These are phyloP conservation scores for Falcunculus frontatus DNA, from an alignment of 2,113 vertebrate genomes.

Conservation along the genomic window DNA sequence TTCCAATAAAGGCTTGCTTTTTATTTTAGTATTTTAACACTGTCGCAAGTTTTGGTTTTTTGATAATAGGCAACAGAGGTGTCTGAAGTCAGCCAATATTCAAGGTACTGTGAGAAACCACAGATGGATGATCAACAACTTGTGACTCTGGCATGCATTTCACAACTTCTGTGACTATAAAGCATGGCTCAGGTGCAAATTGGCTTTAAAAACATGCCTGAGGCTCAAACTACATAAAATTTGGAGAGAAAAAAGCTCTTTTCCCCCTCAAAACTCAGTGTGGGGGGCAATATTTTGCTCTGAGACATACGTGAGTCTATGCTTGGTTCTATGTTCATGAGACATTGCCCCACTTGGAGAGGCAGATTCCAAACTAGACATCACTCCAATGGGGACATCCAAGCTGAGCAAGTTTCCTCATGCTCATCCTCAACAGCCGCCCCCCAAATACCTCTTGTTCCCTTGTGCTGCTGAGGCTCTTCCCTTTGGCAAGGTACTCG, in stretches of 20 bases:
- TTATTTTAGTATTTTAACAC: background rate
- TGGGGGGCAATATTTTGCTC: background rate
- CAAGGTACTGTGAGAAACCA: background rate
- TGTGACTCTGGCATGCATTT: background rate
- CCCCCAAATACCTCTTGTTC: conserved; percentile 49
- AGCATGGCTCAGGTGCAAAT: background rate
- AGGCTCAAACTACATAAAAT: background rate
- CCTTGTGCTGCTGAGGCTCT: background rate
- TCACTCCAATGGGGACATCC: rapidly evolving
- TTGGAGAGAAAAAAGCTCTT: background rate
- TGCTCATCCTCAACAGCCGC: background rate
- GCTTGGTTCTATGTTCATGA: background rate
- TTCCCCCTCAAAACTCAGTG: background rate
- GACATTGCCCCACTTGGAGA: too few relatives aligned
- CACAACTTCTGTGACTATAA: background rate
- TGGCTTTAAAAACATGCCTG: background rate
- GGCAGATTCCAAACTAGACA: too few relatives aligned
- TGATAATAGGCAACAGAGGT: background rate
- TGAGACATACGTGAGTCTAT: background rate
- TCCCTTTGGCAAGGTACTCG: conserved; percentile 57
- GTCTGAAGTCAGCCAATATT: background rate
- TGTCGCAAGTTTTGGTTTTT: background rate
- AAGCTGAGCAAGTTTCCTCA: background rate
- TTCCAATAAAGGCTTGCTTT: background rate
- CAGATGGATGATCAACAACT: background rate